These are phyloP conservation scores for Rattus norvegicus DNA, from an alignment of 2,113 vertebrate genomes.

Conservation along the genomic window GRCr8 NC_086021.1:121398001-121398500, in stretches of 20 bases:
- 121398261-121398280: neutral
- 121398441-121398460: neutral
- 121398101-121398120: neutral
- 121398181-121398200: neutral
- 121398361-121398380: no score
- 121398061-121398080: neutral
- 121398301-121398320: neutral
- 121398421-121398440: neutral
- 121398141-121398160: neutral
- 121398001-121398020: neutral
- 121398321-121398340: neutral
- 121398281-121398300: neutral
- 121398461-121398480: neutral
- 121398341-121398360: neutral
- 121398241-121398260: slow-evolving; percentile 2
- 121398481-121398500: neutral
- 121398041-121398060: neutral
- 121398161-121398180: neutral
- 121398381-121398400: neutral
- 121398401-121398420: neutral
- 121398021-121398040: neutral
- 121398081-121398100: neutral
- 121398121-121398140: neutral
- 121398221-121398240: neutral
- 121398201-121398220: neutral